A percentile compares a stretch with the other conserved stretches of the same genome.
These are phyloP conservation scores for Scyliorhinus canicula DNA, from an alignment of 2,797 vertebrate species.

Conservation along the genomic window DNA sequence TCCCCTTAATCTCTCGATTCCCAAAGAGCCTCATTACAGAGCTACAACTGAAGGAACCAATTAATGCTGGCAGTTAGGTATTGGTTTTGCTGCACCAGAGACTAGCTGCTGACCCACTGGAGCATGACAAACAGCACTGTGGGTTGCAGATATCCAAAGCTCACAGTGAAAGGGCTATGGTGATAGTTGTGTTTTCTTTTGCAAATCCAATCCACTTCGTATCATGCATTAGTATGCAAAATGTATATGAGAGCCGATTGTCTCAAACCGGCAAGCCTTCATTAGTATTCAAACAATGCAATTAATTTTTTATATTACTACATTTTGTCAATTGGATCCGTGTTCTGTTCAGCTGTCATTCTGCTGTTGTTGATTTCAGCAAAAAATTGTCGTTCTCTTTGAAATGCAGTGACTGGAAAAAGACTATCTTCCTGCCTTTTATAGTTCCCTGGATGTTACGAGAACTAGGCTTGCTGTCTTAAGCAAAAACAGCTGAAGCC, in stretches of 20 bases:
- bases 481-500: slow-evolving; percentile 57
- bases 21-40: slow-evolving; percentile 66
- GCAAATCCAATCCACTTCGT: slow-evolving; percentile 17
- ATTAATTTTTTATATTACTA: slow-evolving; percentile 9
- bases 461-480: slow-evolving; percentile 58
- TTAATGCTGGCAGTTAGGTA: slow-evolving; percentile 65
- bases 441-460: slow-evolving; percentile 47
- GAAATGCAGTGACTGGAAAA: slow-evolving; percentile 55
- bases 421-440: slow-evolving; percentile 40
- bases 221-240: not conserved
- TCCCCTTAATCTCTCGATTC: slow-evolving; percentile 47
- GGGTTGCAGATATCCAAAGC: slow-evolving; percentile 40
- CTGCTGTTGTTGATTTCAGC: slow-evolving; percentile 51
- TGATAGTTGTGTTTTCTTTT: not conserved
- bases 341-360: slow-evolving; percentile 40
- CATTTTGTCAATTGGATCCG: slow-evolving; percentile 32
- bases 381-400: slow-evolving; percentile 55
- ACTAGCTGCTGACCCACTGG: slow-evolving; percentile 48
- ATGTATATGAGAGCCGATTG: slow-evolving; percentile 30
- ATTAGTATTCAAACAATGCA: slow-evolving; percentile 42
- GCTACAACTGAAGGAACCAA: slow-evolving; percentile 57
- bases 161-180: not conserved
- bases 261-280: slow-evolving; percentile 38
- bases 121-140: slow-evolving; percentile 49
- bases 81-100: slow-evolving; percentile 61